These are phyloP conservation scores for Laspeyria flexula DNA, from an alignment of 2,888 invertebrate species.

Conservation along the genomic window DNA sequence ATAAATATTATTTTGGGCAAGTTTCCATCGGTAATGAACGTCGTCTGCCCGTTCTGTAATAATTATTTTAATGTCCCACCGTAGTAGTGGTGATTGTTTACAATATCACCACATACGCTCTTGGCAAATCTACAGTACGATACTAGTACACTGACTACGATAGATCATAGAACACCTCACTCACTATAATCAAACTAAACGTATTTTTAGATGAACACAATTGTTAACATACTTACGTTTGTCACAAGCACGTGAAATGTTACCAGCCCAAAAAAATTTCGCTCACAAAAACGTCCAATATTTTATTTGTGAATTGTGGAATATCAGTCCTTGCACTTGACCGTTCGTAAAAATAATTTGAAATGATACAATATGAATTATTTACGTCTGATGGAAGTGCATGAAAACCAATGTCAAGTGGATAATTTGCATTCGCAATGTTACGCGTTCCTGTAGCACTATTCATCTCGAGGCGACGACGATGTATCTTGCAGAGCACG, in stretches of 20 bases:
- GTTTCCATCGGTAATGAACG: constrained; percentile 60
- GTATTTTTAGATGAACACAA: constrained; percentile 27
- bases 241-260: constrained; percentile 6
- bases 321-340: constrained; percentile 45
- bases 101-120: constrained; percentile 43
- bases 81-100: constrained; percentile 52
- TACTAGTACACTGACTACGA: constrained; percentile 14
- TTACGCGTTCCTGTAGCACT: constrained; percentile 20
- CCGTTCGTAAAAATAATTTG: constrained; percentile 28
- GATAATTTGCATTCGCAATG: constrained; percentile 38
- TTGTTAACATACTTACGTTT: constrained; percentile 7
- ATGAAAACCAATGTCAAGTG: constrained; percentile 48
- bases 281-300: neutral
- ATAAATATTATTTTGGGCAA: constrained; percentile 67
- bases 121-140: constrained; percentile 41
- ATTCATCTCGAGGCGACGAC: constrained; percentile 18
- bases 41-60: constrained; percentile 50
- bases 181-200: constrained; percentile 20
- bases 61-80: constrained; percentile 58
- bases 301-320: constrained; percentile 5
- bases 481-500: constrained; percentile 25
- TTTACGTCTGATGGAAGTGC: constrained; percentile 28
- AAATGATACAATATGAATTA: constrained; percentile 26
- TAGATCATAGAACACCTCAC: constrained; percentile 19
- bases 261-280: constrained; percentile 7